Base-by-base conservation (phyloP, 2,113 vertebrate species). In the Siniperca chuatsi region DNA sequence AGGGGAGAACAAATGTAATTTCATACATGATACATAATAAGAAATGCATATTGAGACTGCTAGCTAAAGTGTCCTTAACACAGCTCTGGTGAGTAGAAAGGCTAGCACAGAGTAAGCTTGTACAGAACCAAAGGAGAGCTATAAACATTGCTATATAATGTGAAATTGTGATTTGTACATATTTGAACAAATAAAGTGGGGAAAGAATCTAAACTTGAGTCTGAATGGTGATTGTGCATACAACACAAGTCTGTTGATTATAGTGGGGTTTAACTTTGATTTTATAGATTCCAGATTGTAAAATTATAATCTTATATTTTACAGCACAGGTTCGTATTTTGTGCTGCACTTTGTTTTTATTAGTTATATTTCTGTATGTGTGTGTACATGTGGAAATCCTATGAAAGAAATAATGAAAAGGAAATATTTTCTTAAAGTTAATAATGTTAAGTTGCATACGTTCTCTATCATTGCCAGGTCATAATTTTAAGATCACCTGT, bases 71-170 rank as follows among this genome's bases (percentile, higher is more conserved):
- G 92, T 90, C 92, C 93, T 95, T 92, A 93, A 87, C 1, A 12
- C 85, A 84, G 91, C 91, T 94, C 93, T 94, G 86, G 89, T 89
- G 78, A 93, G 86, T 91, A 87, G 82, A 87, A 90, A 89, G 83
- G 88, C 88, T 90, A 81, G 92, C 37, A 18, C 73, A 73, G 58
- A 79, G 71, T 72, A 84, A 82, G 73, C 75, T 92, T 93, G 88
- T 93, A 93, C 88, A 90, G 85, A 94, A 85, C 90, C 91, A 90
- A 91, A 93, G 89, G 83, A 89, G 70, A 85, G 75, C 70, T 87
- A 78, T 37, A 74, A 92, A 88, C 91, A 94, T 95, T 95, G 93
- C 94, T 93, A 94, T 95, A 93, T 95, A 93, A 95, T 94, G 94
- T 93, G 89, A 81, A 13, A 75, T 79, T 75, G 86, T 92, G 52